Evolutionary conservation across 2,113 vertebrate genomes (phyloP).

Genomic region (Parus major): DNA sequence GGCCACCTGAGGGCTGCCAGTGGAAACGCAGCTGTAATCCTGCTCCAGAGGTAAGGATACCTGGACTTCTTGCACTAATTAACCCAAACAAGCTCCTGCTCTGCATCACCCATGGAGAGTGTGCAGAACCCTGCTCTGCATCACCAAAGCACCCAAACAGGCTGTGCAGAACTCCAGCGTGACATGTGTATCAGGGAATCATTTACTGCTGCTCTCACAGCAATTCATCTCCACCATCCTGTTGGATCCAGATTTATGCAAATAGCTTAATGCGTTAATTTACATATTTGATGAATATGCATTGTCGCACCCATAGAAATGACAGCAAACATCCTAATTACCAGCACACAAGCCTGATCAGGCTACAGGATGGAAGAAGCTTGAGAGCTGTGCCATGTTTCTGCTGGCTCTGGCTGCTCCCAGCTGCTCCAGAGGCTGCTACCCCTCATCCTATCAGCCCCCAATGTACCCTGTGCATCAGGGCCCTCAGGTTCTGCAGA

Average conservation of each 20-base stretch:
- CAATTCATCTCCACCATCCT: neutral
- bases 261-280: conserved; percentile 31
- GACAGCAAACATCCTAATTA: conserved; percentile 68
- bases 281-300: conserved; percentile 61
- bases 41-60: neutral
- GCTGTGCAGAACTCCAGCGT: neutral
- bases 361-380: neutral
- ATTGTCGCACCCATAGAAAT: neutral
- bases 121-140: neutral
- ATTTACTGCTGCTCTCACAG: neutral
- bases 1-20: neutral
- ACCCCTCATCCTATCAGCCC: neutral
- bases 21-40: neutral
- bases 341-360: neutral
- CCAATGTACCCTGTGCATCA: rapidly evolving
- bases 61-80: neutral
- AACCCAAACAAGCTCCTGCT: neutral
- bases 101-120: neutral
- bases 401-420: neutral
- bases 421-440: neutral
- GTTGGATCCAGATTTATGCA: conserved; percentile 16
- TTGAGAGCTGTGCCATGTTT: neutral
- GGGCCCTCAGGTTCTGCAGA: neutral
- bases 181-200: neutral
- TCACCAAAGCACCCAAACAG: neutral